A percentile compares a stretch with the other conserved stretches of the same genome.
Conservation (phyloP, 2,113 vertebrate genomes). For the Callorhinus ursinus region DNA sequence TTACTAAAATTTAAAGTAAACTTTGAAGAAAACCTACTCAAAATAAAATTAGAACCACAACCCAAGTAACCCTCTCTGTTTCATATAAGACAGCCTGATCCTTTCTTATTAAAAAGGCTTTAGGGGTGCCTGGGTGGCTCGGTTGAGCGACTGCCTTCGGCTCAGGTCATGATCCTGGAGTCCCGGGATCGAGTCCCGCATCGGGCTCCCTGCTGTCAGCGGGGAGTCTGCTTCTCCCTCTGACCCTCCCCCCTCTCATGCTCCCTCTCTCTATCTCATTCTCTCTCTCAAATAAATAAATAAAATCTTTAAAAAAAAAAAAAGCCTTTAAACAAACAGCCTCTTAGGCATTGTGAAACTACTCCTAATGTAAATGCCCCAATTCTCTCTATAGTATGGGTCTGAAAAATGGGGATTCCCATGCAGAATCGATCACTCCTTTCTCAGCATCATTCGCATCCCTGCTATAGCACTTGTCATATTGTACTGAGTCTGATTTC, state of each 20-base stretch:
- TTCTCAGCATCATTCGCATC: background rate
- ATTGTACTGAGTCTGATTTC: background rate
- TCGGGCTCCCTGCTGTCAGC: too few species aligned
- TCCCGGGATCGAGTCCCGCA: too few species aligned
- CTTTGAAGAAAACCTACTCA: conserved; percentile 56
- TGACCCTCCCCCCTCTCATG: too few species aligned
- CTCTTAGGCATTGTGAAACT: conserved; percentile 25
- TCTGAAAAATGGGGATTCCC: conserved; percentile 19
- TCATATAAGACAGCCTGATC: conserved; percentile 48
- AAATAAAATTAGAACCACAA: conserved; percentile 64
- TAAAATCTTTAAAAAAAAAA: background rate
- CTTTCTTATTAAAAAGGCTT: conserved; percentile 33
- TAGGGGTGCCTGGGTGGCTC: background rate
- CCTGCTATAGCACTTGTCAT: background rate
- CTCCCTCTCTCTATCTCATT: too few species aligned
- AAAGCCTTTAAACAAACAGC: conserved; percentile 20
- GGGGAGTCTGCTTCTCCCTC: too few species aligned
- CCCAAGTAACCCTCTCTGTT: conserved; percentile 37
- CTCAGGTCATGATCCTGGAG: too few species aligned
- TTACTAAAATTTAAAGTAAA: conserved; percentile 72
- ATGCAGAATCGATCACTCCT: background rate
- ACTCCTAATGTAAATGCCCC: conserved; percentile 28
- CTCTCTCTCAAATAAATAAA: too few species aligned
- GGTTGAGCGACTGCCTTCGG: too few species aligned
- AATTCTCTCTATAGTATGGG: conserved; percentile 11